Conservation (phyloP, 2,888 invertebrate genomes). For the Melanostoma mellinum region DNA sequence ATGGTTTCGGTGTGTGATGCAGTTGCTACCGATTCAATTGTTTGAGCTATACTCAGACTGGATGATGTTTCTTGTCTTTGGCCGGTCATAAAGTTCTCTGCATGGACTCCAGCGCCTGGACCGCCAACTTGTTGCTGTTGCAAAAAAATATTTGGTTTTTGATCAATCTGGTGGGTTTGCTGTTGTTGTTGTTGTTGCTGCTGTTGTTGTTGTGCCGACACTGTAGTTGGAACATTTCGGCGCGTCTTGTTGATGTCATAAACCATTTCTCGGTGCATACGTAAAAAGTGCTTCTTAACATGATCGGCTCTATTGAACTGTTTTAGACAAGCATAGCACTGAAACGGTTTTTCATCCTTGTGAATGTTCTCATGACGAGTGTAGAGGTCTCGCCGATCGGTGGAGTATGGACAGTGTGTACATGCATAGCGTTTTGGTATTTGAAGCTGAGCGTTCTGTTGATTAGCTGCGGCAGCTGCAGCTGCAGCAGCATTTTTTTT, state of each 20-base stretch:
- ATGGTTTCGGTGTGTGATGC: conserved; percentile 79
- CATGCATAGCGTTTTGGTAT: conserved; percentile 91
- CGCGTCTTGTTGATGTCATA: conserved; percentile 93
- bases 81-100: conserved; percentile 77
- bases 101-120: conserved; percentile 51
- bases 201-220: conserved; percentile 76
- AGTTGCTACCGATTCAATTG: conserved; percentile 81
- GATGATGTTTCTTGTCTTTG: conserved; percentile 81
- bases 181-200: conserved; percentile 56
- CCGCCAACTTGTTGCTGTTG: conserved; percentile 76
- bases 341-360: conserved; percentile 95
- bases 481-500: conserved; percentile 62
- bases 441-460: conserved; percentile 78
- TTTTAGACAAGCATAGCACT: conserved; percentile 95
- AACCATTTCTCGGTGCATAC: conserved; percentile 95
- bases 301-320: conserved; percentile 97
- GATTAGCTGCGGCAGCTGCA: conserved; percentile 69
- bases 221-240: conserved; percentile 82
- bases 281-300: conserved; percentile 95
- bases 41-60: conserved; percentile 81
- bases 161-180: conserved; percentile 76
- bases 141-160: conserved; percentile 80
- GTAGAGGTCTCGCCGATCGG: conserved; percentile 94
- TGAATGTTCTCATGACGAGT: conserved; percentile 97
- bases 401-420: conserved; percentile 94